phyloP scores from a whole-genome alignment of 2,113 vertebrate genomes.

The Mugil cephalus region DNA sequence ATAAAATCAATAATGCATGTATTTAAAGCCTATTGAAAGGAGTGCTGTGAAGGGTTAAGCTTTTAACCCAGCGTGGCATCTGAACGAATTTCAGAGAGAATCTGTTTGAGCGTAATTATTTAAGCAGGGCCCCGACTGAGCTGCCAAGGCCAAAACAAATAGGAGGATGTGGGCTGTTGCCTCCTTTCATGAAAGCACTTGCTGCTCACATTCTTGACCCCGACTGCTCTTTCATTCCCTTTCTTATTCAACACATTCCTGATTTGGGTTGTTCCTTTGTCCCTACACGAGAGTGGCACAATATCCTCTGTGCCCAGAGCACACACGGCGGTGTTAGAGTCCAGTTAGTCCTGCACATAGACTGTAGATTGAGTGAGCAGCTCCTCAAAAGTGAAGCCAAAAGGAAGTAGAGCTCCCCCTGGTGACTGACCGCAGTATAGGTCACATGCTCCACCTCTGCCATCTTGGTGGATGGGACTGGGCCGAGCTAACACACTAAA shows the following conservation, averaged over 20 bases:
- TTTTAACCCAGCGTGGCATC: slow-evolving; percentile 31
- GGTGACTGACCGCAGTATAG: too few species aligned
- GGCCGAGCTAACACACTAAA: too few species aligned
- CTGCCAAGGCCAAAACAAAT: slow-evolving; percentile 67
- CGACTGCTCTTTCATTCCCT: slow-evolving; percentile 49
- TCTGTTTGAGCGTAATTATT: slow-evolving; percentile 51
- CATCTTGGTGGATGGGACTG: too few species aligned
- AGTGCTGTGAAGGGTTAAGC: slow-evolving; percentile 26
- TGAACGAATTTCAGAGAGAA: slow-evolving; percentile 32
- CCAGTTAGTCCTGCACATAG: background rate
- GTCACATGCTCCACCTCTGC: too few species aligned
- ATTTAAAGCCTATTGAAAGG: slow-evolving; percentile 24
- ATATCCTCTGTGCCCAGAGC: slow-evolving; percentile 10
- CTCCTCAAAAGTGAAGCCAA: too few species aligned
- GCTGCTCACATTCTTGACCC: slow-evolving; percentile 68
- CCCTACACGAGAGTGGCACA: slow-evolving; percentile 11
- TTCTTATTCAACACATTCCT: slow-evolving; percentile 63
- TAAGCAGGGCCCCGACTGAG: slow-evolving; percentile 23
- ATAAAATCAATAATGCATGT: slow-evolving; percentile 3
- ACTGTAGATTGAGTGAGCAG: too few species aligned
- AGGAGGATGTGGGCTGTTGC: slow-evolving; percentile 61
- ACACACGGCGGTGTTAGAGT: background rate
- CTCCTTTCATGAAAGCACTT: slow-evolving; percentile 60
- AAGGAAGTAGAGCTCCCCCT: too few species aligned
- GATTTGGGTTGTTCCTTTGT: slow-evolving; percentile 52